A percentile compares a stretch with the other conserved stretches of the same genome.
These are phyloP conservation scores for Drosophila infuscata DNA, from an alignment of 2,888 invertebrate species.

Conservation along the genomic window DNA sequence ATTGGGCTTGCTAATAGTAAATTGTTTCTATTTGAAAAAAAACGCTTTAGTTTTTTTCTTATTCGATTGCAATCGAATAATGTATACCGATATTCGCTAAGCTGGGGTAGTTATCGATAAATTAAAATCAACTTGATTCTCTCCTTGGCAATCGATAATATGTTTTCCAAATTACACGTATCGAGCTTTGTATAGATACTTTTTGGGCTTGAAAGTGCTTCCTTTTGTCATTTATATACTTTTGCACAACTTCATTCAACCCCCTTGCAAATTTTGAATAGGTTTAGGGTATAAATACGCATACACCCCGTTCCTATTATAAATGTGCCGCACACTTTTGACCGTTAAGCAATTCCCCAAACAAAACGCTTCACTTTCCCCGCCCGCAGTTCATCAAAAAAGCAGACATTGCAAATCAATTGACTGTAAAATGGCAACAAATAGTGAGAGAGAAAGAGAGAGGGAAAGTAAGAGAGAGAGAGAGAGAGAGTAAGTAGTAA, in stretches of 20 bases:
- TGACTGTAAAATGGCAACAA: slow-evolving; percentile 69
- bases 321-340: slow-evolving; percentile 42
- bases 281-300: not conserved
- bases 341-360: slow-evolving; percentile 23
- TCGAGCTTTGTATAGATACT: not conserved
- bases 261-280: not conserved
- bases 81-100: not conserved
- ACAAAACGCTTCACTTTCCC: slow-evolving; percentile 24
- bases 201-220: not conserved
- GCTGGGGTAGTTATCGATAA: not conserved
- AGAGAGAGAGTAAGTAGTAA: not conserved
- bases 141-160: not conserved
- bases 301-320: slow-evolving; percentile 26
- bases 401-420: slow-evolving; percentile 63
- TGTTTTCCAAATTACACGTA: not conserved
- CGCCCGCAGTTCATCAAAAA: slow-evolving; percentile 6
- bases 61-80: not conserved
- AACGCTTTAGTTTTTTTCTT: not conserved
- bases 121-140: not conserved
- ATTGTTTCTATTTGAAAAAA: not conserved
- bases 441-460: not conserved
- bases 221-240: not conserved
- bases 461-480: slow-evolving; percentile 4
- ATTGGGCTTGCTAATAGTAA: not conserved
- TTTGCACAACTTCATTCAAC: not conserved